phyloP scores from a whole-genome alignment of 2,888 invertebrate genomes.

The Apodemia mormo region DNA sequence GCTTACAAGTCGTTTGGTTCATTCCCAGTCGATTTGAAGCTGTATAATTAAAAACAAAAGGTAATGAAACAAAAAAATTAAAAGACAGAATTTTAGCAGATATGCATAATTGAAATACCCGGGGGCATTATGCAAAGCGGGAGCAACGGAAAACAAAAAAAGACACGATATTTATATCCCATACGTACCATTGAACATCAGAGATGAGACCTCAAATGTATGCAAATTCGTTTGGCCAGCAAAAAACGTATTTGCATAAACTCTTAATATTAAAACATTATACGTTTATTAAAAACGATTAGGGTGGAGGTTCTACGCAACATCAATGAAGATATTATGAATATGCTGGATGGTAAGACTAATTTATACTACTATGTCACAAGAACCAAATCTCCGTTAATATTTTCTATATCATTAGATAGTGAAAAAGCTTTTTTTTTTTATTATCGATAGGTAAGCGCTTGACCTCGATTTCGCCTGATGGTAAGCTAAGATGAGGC shows the following conservation, averaged over 20 bases:
- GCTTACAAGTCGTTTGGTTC: background rate
- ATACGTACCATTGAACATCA: slow-evolving; percentile 67
- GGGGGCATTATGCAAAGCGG: slow-evolving; percentile 55
- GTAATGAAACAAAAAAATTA: slow-evolving; percentile 9
- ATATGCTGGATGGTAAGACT: background rate
- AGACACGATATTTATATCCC: slow-evolving; percentile 68
- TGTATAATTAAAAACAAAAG: slow-evolving; percentile 8
- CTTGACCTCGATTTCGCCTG: too few relatives aligned
- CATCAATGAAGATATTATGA: slow-evolving; percentile 1
- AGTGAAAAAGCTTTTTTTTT: too few relatives aligned
- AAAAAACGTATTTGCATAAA: slow-evolving; percentile 62
- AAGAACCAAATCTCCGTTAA: too few relatives aligned
- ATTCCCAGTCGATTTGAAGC: background rate
- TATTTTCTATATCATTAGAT: too few relatives aligned
- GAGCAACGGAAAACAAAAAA: slow-evolving; percentile 50
- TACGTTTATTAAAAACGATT: slow-evolving; percentile 56
- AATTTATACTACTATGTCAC: too few relatives aligned
- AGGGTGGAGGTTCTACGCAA: slow-evolving; percentile 32
- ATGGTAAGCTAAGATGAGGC: too few relatives aligned
- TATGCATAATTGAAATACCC: slow-evolving; percentile 16
- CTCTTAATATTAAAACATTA: slow-evolving; percentile 54
- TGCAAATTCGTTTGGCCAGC: slow-evolving; percentile 57
- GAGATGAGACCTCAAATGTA: slow-evolving; percentile 64
- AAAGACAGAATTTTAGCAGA: slow-evolving; percentile 15
- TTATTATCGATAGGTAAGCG: too few relatives aligned